These are phyloP conservation scores for Sebastes melanostomus DNA, from an alignment of 2,797 vertebrate genomes.

Conservation along the genomic window DNA sequence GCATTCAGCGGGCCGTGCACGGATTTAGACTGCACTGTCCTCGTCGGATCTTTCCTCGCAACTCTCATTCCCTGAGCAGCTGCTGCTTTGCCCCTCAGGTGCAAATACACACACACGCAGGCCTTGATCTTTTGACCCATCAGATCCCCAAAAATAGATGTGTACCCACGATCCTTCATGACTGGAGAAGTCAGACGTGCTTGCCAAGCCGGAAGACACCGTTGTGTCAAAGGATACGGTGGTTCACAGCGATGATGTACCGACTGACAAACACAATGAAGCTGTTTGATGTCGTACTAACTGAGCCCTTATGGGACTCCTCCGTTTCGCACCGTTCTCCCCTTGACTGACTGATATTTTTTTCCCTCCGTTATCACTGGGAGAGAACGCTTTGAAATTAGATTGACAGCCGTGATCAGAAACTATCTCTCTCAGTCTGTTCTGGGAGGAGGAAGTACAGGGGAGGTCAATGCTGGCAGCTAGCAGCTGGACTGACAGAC, in stretches of 20 bases:
- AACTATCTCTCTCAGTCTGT: slow-evolving; percentile 9
- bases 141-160: slow-evolving; percentile 22
- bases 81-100: slow-evolving; percentile 35
- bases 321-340: slow-evolving; percentile 3
- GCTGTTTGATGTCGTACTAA: slow-evolving; percentile 39
- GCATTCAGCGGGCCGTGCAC: background rate
- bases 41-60: background rate
- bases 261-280: slow-evolving; percentile 50
- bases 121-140: slow-evolving; percentile 46
- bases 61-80: slow-evolving; percentile 34
- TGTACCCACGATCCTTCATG: background rate
- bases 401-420: slow-evolving; percentile 57
- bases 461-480: slow-evolving; percentile 35
- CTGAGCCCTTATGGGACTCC: slow-evolving; percentile 17
- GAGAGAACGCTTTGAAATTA: slow-evolving; percentile 34
- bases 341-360: slow-evolving; percentile 27
- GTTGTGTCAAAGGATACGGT: background rate
- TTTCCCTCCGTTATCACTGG: slow-evolving; percentile 18
- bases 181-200: slow-evolving; percentile 3
- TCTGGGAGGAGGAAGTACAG: slow-evolving; percentile 9
- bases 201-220: slow-evolving; percentile 19
- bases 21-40: background rate
- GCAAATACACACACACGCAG: slow-evolving; percentile 6
- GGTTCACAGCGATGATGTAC: slow-evolving; percentile 17
- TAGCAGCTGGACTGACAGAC: slow-evolving; percentile 48